Conservation (phyloP, 2,113 vertebrate genomes). For the Bungarus multicinctus region DNA sequence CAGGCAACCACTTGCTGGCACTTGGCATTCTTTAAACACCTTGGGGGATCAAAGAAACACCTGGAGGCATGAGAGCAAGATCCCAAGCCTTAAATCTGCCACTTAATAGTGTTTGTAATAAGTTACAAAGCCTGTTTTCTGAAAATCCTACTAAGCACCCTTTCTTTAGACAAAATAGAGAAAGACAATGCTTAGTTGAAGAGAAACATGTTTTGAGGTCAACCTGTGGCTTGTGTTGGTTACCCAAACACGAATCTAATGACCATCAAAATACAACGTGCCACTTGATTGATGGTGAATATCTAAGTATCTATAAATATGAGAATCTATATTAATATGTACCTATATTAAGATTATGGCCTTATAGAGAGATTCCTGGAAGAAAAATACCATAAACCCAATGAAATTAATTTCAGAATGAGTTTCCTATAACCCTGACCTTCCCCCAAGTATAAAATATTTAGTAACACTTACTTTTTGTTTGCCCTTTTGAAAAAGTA, state of each 20-base stretch:
- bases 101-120: neutral
- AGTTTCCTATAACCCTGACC: neutral
- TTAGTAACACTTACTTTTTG: neutral
- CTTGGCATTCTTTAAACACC: neutral
- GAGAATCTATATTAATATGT: neutral
- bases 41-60: neutral
- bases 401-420: neutral
- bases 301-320: neutral
- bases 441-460: neutral
- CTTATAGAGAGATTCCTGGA: neutral
- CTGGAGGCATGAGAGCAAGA: neutral
- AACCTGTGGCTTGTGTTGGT: neutral
- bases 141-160: neutral
- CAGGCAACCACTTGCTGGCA: neutral
- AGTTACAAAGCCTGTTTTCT: neutral
- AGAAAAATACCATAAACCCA: neutral
- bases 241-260: neutral
- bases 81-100: neutral
- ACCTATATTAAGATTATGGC: neutral
- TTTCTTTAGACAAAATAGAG: neutral
- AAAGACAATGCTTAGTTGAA: neutral
- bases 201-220: neutral
- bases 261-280: neutral
- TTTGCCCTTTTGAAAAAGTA: neutral
- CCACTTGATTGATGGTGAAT: neutral